Evolutionary conservation across 2,797 vertebrate species (phyloP), one percentile per base, ranked within the genome.

Genomic region (Phalanger gymnotis): DNA sequence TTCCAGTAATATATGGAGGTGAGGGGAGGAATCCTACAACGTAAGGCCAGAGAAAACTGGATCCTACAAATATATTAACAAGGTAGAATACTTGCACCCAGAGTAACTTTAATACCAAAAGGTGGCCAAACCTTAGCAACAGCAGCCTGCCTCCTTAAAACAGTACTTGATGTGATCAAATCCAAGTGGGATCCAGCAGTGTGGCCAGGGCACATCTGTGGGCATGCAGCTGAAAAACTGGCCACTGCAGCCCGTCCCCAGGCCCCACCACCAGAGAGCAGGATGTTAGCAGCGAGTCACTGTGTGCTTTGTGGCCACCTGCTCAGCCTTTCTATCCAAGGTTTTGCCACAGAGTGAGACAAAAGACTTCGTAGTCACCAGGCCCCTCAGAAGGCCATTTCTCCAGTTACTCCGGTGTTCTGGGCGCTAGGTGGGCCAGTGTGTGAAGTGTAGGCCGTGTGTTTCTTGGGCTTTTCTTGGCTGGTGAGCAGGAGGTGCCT

Each of bases 391-490:
- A 3, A 22, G 66, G 66, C 66, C n/a, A 12, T 22, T 9, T 73
- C 66, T 73, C n/a, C 66, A 25, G 1, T 73, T 16, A 40, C n/a
- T 73, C n/a, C 40, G n/a, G n/a, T 5, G 1, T 40, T 66, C 31
- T 14, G 31, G n/a, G 14, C 7, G 27, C 10, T 10, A 9, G 31
- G 13, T 19, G 7, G n/a, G 16, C 66, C 66, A 47, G 34, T 19
- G 22, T 7, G 5, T 2, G n/a, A 40, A 14, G n/a, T 2, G 4
- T n/a, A 73, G n/a, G 6, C 16, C 7, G 19, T 2, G 0, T 0
- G 4, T 11, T 73, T 25, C 40, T 47, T 27, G 22, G 73, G 2
- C 22, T 47, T 81, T 9, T 81, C 40, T 47, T 47, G 40, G 22
- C 19, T 81, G 73, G 73, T 25, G 73, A 81, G 7, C 73, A 81